A percentile compares a stretch with the other conserved stretches of the same genome.
Conservation (phyloP, 2,888 invertebrate species). For the Agrenia bidenticulata region DNA sequence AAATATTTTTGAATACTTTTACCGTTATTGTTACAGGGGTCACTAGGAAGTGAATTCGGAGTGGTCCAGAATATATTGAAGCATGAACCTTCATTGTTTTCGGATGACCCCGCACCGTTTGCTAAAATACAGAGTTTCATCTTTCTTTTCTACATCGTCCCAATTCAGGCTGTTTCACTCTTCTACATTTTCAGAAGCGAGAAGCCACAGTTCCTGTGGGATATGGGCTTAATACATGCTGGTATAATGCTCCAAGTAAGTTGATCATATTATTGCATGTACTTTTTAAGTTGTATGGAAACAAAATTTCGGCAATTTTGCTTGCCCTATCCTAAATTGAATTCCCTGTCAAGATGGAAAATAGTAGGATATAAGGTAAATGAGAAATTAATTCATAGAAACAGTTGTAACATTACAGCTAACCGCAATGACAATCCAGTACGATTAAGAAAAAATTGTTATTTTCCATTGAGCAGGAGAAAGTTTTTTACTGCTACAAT, state of each 20-base stretch:
- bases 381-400: too few relatives aligned
- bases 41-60: constrained; percentile 21
- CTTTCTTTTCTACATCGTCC: constrained; percentile 47
- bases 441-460: too few relatives aligned
- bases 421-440: too few relatives aligned
- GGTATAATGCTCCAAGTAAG: constrained; percentile 46
- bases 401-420: too few relatives aligned
- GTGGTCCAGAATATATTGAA: constrained; percentile 25
- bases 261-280: too few relatives aligned
- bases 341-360: too few relatives aligned
- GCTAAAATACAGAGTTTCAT: constrained; percentile 41
- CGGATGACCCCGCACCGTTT: constrained; percentile 47
- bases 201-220: constrained; percentile 48
- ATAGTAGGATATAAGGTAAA: too few relatives aligned
- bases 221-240: constrained; percentile 41
- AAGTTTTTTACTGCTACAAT: too few relatives aligned
- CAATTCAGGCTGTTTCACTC: constrained; percentile 37
- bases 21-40: constrained; percentile 16
- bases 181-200: constrained; percentile 22
- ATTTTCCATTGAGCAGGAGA: too few relatives aligned
- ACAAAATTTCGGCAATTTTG: too few relatives aligned
- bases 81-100: constrained; percentile 41
- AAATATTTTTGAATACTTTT: background rate
- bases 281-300: too few relatives aligned
- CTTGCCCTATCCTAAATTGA: too few relatives aligned